Percentiles rank a stretch among this genome's conserved stretches.
Conservation (phyloP, 2,888 invertebrate genomes). For the Agriopis marginaria region DNA sequence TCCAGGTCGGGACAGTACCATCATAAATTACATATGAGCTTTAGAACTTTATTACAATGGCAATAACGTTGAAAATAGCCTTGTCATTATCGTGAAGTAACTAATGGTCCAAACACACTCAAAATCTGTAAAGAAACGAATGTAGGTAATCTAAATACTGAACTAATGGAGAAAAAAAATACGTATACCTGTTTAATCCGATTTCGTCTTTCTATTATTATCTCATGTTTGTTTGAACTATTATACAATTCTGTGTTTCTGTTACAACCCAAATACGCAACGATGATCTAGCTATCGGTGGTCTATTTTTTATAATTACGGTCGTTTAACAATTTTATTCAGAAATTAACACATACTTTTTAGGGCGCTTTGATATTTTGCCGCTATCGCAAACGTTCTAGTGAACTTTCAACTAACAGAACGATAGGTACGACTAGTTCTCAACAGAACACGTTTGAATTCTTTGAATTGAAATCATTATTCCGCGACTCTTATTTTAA, state of each 20-base stretch:
- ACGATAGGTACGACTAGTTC: background rate
- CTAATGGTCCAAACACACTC: conserved; percentile 23
- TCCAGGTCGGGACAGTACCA: conserved; percentile 56
- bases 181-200: conserved; percentile 17
- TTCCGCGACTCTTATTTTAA: background rate
- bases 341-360: conserved; percentile 39
- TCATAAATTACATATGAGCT: conserved; percentile 7
- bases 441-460: background rate
- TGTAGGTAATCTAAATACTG: conserved; percentile 33
- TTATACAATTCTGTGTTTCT: conserved; percentile 22
- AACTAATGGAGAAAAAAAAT: conserved; percentile 18
- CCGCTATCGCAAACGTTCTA: conserved; percentile 52
- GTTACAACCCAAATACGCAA: conserved; percentile 38
- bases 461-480: background rate
- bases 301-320: conserved; percentile 44
- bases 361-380: conserved; percentile 47
- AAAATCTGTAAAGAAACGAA: conserved; percentile 26
- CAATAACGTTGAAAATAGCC: conserved; percentile 12
- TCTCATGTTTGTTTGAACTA: conserved; percentile 12
- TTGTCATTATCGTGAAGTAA: conserved; percentile 8
- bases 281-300: conserved; percentile 41
- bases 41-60: conserved; percentile 19
- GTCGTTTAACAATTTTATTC: conserved; percentile 40
- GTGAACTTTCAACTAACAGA: conserved; percentile 52
- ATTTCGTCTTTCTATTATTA: conserved; percentile 18